A percentile compares a stretch with the other conserved stretches of the same genome.
phyloP scores from a whole-genome alignment of 2,797 vertebrate genomes.

The Enteromius trimaculatus region DNA sequence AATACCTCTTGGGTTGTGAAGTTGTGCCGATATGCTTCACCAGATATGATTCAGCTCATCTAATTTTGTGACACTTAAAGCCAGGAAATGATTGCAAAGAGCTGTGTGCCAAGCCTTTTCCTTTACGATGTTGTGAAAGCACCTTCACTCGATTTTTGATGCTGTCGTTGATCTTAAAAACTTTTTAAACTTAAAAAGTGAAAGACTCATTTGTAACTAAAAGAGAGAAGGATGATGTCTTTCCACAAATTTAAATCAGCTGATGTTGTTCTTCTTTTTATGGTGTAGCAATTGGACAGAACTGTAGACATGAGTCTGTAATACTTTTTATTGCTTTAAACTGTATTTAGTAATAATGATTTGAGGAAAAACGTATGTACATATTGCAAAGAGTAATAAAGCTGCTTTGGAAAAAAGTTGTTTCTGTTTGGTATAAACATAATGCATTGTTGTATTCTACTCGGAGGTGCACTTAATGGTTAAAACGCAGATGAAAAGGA shows the following conservation, averaged over 20 bases:
- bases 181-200: not conserved
- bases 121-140: not conserved
- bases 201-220: not conserved
- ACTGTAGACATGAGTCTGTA: not conserved
- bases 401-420: not conserved
- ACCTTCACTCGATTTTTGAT: not conserved
- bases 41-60: not conserved
- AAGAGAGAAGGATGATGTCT: not conserved
- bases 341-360: not conserved
- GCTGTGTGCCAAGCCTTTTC: not conserved
- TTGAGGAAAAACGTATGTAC: constrained; percentile 7
- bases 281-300: not conserved
- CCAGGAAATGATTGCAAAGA: constrained; percentile 27
- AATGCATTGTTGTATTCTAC: not conserved
- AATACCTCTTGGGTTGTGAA: constrained; percentile 12
- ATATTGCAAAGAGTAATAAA: not conserved
- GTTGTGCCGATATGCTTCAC: not conserved
- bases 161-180: not conserved
- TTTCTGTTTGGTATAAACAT: constrained; percentile 10
- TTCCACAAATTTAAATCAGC: not conserved
- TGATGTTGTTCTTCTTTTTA: not conserved
- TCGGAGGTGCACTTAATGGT: constrained; percentile 1
- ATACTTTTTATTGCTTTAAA: not conserved
- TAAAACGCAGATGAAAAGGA: not conserved
- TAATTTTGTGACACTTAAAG: not conserved